These are phyloP conservation scores for Ciconia stormi DNA, from an alignment of 2,113 vertebrate species.

Conservation along the genomic window DNA sequence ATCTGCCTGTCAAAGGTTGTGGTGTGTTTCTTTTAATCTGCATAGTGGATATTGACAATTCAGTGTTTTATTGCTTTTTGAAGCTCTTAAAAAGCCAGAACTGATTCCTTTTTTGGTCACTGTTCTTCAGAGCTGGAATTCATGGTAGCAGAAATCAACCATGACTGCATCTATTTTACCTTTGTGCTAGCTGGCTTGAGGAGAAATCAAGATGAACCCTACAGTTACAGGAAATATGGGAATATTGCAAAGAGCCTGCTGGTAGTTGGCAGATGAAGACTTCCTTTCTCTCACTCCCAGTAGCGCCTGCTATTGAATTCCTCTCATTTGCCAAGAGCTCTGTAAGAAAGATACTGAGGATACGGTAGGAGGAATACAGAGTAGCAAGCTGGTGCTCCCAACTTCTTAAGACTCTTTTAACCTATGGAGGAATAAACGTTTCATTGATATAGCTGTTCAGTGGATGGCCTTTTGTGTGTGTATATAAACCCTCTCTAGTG, in stretches of 20 bases:
- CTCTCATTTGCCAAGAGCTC: not conserved
- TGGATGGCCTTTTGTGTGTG: not conserved
- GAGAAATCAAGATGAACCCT: not conserved
- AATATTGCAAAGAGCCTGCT: not conserved
- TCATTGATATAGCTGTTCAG: not conserved
- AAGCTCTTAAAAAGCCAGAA: not conserved
- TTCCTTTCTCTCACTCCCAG: not conserved
- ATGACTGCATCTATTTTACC: not conserved
- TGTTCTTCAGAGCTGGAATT: not conserved
- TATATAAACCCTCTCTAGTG: not conserved
- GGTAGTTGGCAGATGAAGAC: not conserved
- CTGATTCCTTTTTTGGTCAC: not conserved
- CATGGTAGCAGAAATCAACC: not conserved
- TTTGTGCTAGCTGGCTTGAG: not conserved
- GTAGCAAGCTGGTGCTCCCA: not conserved
- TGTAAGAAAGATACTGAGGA: not conserved
- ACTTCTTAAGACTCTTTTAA: not conserved
- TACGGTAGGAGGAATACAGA: not conserved
- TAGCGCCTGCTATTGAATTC: not conserved
- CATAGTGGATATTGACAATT: not conserved
- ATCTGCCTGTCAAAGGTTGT: not conserved
- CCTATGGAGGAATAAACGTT: not conserved
- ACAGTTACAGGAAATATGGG: not conserved
- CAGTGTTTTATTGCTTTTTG: not conserved
- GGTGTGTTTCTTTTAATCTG: not conserved